Percentiles rank a stretch among this genome's conserved stretches.
Evolutionary conservation across 35 echinoderm and acorn worm genomes (phyloP).

Genomic region (Lytechinus variegatus): DNA sequence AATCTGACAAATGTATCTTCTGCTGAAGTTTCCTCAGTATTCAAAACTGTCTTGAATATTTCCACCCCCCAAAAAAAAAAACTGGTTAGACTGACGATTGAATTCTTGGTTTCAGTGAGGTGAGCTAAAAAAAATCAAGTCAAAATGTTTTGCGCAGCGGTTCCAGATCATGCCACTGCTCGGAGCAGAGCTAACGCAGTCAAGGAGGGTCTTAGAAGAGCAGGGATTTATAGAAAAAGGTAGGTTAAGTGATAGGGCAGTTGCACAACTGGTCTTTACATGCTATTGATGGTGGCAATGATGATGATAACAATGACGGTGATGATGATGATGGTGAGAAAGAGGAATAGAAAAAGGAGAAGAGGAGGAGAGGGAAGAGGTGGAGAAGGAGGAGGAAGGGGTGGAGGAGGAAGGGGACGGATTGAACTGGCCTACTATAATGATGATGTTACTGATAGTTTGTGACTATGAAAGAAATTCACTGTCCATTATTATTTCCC

Average conservation of each 20-base stretch:
- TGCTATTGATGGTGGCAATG: background rate
- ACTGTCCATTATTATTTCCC: no score
- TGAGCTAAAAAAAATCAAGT: background rate
- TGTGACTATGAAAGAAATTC: no score
- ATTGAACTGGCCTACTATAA: no score
- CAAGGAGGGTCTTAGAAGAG: background rate
- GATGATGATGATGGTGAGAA: background rate
- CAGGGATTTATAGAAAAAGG: conserved; percentile 18
- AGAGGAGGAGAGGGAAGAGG: no score
- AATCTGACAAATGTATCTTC: background rate
- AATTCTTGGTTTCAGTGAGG: background rate
- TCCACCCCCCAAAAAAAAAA: no score
- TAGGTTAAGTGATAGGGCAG: background rate
- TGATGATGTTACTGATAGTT: no score
- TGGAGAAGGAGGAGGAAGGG: no score
- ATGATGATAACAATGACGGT: no score
- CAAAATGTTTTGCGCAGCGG: conserved; percentile 21
- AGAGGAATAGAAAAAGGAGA: no score
- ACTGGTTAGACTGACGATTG: background rate
- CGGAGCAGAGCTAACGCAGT: background rate
- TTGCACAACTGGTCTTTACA: no score
- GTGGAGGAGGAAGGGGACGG: no score
- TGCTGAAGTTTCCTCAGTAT: background rate
- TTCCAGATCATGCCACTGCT: conserved; percentile 19
- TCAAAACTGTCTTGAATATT: background rate